These are phyloP conservation scores for Bujurquina vittata DNA, from an alignment of 2,113 vertebrate species.

Conservation along the genomic window DNA sequence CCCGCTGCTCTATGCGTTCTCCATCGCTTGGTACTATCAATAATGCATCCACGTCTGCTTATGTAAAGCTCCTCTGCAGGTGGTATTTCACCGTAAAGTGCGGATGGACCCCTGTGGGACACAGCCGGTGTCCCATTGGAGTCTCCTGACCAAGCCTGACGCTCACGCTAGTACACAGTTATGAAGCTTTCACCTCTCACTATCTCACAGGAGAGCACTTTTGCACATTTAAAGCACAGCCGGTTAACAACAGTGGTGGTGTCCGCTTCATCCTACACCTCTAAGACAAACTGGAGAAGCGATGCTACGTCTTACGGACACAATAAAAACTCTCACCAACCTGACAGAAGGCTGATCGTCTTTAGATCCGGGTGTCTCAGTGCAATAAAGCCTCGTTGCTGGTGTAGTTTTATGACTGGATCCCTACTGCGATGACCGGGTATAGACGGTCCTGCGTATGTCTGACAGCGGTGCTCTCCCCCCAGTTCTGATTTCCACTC, in stretches of 20 bases:
- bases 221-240: neutral
- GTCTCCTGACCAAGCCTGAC: constrained; percentile 61
- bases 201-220: neutral
- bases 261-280: neutral
- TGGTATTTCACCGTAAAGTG: neutral
- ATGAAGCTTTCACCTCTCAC: constrained; percentile 62
- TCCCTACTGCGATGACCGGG: neutral
- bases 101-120: neutral
- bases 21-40: too few relatives aligned
- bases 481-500: constrained; percentile 1
- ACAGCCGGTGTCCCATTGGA: constrained; percentile 1
- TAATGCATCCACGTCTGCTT: neutral
- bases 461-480: constrained; percentile 40
- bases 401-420: neutral
- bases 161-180: constrained; percentile 74
- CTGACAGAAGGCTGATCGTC: constrained; percentile 2
- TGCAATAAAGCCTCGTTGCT: neutral
- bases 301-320: neutral
- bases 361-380: neutral
- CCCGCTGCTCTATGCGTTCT: neutral
- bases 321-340: constrained; percentile 43
- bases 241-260: too few relatives aligned
- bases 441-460: neutral
- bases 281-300: neutral
- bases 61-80: neutral